Conservation (phyloP, 2,113 vertebrate species). For the Malurus elegans region DNA sequence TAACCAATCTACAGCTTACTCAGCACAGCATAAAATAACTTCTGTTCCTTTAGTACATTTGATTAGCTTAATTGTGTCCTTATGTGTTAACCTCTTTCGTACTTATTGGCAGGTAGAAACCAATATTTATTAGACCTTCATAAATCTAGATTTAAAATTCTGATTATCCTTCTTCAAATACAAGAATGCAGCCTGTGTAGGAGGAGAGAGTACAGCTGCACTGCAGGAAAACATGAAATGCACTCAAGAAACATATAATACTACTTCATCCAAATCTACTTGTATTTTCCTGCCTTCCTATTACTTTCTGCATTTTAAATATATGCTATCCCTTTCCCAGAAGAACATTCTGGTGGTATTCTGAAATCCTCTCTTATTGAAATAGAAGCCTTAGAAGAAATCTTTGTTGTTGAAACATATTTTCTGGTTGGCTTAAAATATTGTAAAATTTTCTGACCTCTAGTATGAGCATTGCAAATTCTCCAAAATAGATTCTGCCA, state of each 20-base stretch:
- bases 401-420: conserved; percentile 46
- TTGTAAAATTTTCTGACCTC: conserved; percentile 68
- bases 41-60: background rate
- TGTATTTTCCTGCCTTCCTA: background rate
- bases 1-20: background rate
- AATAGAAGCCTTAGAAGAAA: conserved; percentile 40
- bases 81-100: background rate
- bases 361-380: conserved; percentile 18
- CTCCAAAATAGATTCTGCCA: conserved; percentile 45
- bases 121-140: background rate
- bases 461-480: conserved; percentile 30
- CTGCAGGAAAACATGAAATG: background rate
- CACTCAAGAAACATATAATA: background rate
- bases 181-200: background rate
- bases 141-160: background rate
- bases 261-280: background rate
- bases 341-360: conserved; percentile 16
- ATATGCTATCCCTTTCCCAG: background rate
- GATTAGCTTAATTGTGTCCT: background rate
- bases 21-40: background rate
- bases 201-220: background rate
- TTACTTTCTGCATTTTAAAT: background rate
- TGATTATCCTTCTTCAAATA: background rate
- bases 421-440: conserved; percentile 50
- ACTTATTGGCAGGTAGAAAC: background rate